Base-by-base conservation (phyloP, 1,140 invertebrate genomes). In the Hycleus phaleratus region DNA sequence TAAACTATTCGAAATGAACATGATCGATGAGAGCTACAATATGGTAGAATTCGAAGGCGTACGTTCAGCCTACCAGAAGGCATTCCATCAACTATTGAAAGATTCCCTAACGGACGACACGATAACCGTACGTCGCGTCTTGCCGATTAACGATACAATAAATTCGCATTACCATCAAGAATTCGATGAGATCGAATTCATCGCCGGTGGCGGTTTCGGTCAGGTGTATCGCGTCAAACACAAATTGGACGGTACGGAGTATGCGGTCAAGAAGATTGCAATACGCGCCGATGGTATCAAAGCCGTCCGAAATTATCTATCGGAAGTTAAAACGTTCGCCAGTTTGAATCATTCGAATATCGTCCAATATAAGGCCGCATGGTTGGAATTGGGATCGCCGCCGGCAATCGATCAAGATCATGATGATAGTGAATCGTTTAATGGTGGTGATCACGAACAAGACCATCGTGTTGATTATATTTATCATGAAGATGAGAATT, bases 301-400 rank as follows among this genome's bases (percentile, higher is more conserved):
- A 57, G 78, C 75, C 0, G 78, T 86, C 24, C 74, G 81, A 64
- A 76, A 76, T 46, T 83, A 86, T 73, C 71, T 88, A 24, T 74
- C 82, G 24, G 90, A 93, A 81, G 88, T 91, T 0, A 86, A 87
- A 75, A 85, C 85, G 38, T 79, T 91, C 56, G 88, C 90, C 0
- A 83, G 80, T 67, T 74, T 92, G 26, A 84, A 87, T 68, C 89
- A 92, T 76, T 79, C 81, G 1, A 90, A 91, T 74, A 87, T 93
- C 65, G 87, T 93, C 3, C 80, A 85, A 4, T 93, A 92, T 66
- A 90, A 92, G 77, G 83, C 83, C 32, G 88, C 88, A 5, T 93
- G 90, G 89, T 71, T 91, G 12, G 88, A 91, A 73, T 78, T 74
- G 25, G 66, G 65, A 44, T 56, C 57, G 45, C 54, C 46, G 3